Evolutionary conservation across 2,888 invertebrate genomes (phyloP), one percentile per base, ranked within the genome.

Genomic region (Helleia helle): DNA sequence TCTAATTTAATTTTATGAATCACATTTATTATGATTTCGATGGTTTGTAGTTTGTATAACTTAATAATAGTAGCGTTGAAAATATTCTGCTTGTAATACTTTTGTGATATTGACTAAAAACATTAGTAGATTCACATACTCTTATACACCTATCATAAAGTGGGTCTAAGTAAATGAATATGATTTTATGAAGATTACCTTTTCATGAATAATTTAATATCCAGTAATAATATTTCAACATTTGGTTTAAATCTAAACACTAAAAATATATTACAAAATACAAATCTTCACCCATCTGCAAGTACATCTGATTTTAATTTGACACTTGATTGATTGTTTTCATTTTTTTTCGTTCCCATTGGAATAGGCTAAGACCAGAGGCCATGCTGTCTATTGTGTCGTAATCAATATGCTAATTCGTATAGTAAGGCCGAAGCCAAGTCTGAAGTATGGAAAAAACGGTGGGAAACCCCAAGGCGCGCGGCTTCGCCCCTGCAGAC

Each of bases 191-290:
- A 34, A 7, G 12, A 12, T 34, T 34, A 34, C 34, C 34, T 34
- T 34, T 15, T 34, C 34, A 34, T 34, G 22, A 34, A 34, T 34
- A 18, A 8, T 18, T 8, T 34, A 13, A 8, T 18, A 34, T 22
- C 34, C 34, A 34, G 34, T 34, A 12, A 34, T 12, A 34, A 34
- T 12, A 34, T 12, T 18, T 34, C 12, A 22, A 12, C 12, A 34
- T 34, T 34, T 34, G 18, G n/a, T 22, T 22, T 18, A 12, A 12
- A 18, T 5, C 11, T 18, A 12, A 34, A 34, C 22, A 22, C 34
- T 34, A 34, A 34, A 22, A 34, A 34, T 34, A 34, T 34, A 11
- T 9, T 34, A 34, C 34, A 34, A 34, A 34, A 34, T 34, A 34
- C 18, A 22, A 34, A 34, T 34, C 34, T 34, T 34, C 34, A 34